phyloP scores from a whole-genome alignment of 2,797 vertebrate species.

The Scolopax rusticola region DNA sequence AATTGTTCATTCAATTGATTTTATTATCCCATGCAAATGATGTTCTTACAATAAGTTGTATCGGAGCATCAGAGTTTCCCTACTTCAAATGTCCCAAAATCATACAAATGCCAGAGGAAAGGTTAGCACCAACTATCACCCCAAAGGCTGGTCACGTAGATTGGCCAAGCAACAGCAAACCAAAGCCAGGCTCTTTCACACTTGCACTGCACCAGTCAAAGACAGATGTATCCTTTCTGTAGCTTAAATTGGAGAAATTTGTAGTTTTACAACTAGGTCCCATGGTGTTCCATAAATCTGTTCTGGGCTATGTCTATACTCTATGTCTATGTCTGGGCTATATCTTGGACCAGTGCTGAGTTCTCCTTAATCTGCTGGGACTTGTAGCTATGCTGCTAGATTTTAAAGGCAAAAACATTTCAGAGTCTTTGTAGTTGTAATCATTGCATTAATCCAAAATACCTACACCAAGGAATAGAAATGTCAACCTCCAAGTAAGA shows the following conservation, averaged over 20 bases:
- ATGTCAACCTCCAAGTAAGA: background rate
- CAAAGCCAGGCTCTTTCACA: background rate
- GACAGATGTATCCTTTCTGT: background rate
- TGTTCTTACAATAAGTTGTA: background rate
- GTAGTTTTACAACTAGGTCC: background rate
- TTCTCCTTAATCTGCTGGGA: background rate
- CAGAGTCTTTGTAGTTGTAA: background rate
- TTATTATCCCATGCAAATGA: background rate
- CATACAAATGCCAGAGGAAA: rapidly evolving
- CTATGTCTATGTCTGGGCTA: background rate
- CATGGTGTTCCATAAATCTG: too few species aligned
- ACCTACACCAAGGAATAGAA: background rate
- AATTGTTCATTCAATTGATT: background rate
- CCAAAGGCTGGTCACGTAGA: background rate
- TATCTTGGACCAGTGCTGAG: background rate
- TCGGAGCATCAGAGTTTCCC: background rate
- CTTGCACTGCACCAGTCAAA: background rate
- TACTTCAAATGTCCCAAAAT: background rate
- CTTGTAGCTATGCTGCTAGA: background rate
- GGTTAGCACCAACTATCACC: background rate
- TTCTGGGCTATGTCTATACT: background rate
- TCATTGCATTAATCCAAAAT: background rate
- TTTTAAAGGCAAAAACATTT: background rate
- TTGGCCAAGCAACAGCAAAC: background rate
- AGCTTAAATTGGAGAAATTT: background rate